Evolutionary conservation across 2,888 invertebrate species (phyloP).

Genomic region (Ophion costatus): DNA sequence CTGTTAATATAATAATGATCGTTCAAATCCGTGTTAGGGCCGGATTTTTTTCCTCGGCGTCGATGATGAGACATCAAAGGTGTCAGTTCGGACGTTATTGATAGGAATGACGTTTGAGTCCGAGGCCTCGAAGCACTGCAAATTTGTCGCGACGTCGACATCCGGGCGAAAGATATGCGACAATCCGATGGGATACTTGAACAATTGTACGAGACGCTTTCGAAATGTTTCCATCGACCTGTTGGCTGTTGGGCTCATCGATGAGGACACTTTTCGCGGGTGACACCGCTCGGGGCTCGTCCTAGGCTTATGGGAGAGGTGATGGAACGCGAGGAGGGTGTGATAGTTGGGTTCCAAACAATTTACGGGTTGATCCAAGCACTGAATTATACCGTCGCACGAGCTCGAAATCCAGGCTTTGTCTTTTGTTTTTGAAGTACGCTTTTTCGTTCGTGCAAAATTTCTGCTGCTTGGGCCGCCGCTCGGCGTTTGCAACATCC

Average conservation of each 20-base stretch:
- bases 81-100: background rate
- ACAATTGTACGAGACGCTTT: constrained; percentile 75
- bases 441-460: background rate
- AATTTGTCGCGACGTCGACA: background rate
- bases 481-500: background rate
- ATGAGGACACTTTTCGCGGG: no score
- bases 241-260: constrained; percentile 4
- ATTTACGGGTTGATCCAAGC: background rate
- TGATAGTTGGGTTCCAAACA: constrained; percentile 61
- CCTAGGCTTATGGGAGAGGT: constrained; percentile 51
- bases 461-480: background rate
- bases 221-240: constrained; percentile 67
- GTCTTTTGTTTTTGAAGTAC: background rate
- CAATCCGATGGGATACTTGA: constrained; percentile 78
- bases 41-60: constrained; percentile 23
- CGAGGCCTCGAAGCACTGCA: background rate
- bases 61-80: background rate
- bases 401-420: constrained; percentile 14
- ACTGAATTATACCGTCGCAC: constrained; percentile 50
- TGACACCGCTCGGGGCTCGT: background rate
- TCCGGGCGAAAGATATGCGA: constrained; percentile 65
- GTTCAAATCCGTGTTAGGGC: background rate
- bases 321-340: constrained; percentile 65
- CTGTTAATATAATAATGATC: background rate
- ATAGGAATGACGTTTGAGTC: background rate